Evolutionary conservation across 2,888 invertebrate genomes (phyloP), one percentile per base, ranked within the genome.

Genomic region (Belgica antarctica): DNA sequence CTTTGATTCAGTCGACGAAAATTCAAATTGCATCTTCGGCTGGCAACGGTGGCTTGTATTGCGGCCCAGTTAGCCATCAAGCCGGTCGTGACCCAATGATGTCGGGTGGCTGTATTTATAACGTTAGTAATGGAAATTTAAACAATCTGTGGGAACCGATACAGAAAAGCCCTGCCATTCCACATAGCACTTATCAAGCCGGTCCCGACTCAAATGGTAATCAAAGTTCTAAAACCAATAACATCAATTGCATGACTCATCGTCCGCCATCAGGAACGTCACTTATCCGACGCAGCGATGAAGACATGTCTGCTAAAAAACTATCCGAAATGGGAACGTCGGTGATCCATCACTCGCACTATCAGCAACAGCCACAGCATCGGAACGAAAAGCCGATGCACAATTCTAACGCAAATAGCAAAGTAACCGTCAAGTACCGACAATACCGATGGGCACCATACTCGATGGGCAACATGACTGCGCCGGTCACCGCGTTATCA

Each of bases 381-480:
- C 70, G 47, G 71, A 57, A 57, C 73, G 19, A 66, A 71, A 63
- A 73, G 71, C 34, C 17, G 71, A 71, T 8, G 72, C 72, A 22
- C 73, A 73, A 59, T 72, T 72, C 31, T 69, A 73, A 8, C 71
- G 71, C 63, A 52, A 71, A 66, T 36, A 71, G 70, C 75, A 79
- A 80, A 73, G 76, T 81, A 72, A 81, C 83, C 75, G 84, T 83
- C 72, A 84, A 84, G 78, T 84, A 84, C 77, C 80, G 84, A 72
- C 84, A 84, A 78, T 84, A 84, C 76, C 77, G 84, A 75, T 80
- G 83, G 73, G 81, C 83, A 68, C 84, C 84, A 19, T 84, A 84
- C 76, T 79, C 83, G 73, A 80, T 81, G 74, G 80, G 81, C 72
- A 79, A 80, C 70, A 81, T 80, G 72, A 82, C 83, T 62, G 81